Evolutionary conservation across 2,113 vertebrate species (phyloP).

Genomic region (Lucifuga dentata): DNA sequence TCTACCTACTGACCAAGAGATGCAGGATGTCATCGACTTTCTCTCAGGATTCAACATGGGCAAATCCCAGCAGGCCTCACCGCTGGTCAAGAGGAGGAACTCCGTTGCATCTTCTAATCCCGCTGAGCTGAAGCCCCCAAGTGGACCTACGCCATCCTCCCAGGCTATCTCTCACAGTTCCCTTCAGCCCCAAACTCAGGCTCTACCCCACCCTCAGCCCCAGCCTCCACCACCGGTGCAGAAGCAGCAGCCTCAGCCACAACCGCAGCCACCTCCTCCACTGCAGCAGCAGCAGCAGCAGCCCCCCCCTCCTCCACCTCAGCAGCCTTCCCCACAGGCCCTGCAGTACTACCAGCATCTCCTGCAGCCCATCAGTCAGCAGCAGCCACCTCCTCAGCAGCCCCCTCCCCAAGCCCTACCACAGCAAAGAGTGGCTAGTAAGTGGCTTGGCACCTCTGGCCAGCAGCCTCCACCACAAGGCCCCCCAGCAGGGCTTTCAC

Average conservation of each 20-base stretch:
- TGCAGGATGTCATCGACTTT: constrained; percentile 99
- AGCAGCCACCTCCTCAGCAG: constrained; percentile 79
- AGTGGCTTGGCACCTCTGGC: constrained; percentile 88
- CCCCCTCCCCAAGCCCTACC: constrained; percentile 75
- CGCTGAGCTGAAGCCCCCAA: constrained; percentile 88
- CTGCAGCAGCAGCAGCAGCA: constrained; percentile 72
- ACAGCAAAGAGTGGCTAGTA: constrained; percentile 86
- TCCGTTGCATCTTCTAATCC: constrained; percentile 89
- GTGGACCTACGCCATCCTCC: constrained; percentile 82
- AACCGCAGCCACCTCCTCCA: constrained; percentile 79
- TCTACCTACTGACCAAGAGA: constrained; percentile 97
- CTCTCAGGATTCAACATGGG: constrained; percentile 99
- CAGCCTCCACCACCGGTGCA: constrained; percentile 67
- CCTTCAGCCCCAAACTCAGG: constrained; percentile 85
- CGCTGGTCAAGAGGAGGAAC: constrained; percentile 92
- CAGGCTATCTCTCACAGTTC: constrained; percentile 85
- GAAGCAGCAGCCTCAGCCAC: constrained; percentile 72
- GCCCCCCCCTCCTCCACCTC: constrained; percentile 67
- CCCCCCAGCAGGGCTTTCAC: constrained; percentile 87
- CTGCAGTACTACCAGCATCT: constrained; percentile 94
- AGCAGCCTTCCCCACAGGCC: constrained; percentile 87
- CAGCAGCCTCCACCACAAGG: constrained; percentile 85
- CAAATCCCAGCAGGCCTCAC: constrained; percentile 97
- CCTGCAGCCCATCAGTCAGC: constrained; percentile 90
- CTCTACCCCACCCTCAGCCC: constrained; percentile 70